Conservation (phyloP, 2,888 invertebrate species). For the Leptarthrus brevirostris region DNA sequence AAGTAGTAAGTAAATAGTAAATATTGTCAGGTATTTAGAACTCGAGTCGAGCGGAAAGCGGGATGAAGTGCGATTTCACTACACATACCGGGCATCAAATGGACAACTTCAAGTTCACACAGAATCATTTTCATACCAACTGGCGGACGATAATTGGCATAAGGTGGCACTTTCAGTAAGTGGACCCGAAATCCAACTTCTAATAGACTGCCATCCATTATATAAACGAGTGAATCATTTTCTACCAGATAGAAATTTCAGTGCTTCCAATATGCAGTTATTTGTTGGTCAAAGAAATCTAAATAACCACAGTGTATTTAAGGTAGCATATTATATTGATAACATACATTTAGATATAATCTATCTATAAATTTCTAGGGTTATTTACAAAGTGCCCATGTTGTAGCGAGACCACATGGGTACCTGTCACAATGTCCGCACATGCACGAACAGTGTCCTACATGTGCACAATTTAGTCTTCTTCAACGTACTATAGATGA, state of each 20-base stretch:
- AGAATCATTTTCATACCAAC: constrained; percentile 87
- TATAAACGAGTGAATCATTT: constrained; percentile 83
- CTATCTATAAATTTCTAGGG: constrained; percentile 71
- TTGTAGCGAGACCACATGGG: constrained; percentile 87
- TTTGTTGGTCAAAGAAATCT: constrained; percentile 90
- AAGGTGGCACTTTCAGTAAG: constrained; percentile 85
- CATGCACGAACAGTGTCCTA: constrained; percentile 87
- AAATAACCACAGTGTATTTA: constrained; percentile 83
- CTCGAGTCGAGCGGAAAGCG: constrained; percentile 90
- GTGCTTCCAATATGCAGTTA: constrained; percentile 78
- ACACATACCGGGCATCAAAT: constrained; percentile 71
- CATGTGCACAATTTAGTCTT: constrained; percentile 88
- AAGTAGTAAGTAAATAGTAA: constrained; percentile 65
- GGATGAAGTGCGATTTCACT: constrained; percentile 87
- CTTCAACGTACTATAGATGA: constrained; percentile 85
- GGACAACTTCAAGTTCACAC: constrained; percentile 76
- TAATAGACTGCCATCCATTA: constrained; percentile 87
- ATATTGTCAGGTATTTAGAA: constrained; percentile 81
- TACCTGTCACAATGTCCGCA: constrained; percentile 88
- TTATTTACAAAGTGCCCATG: constrained; percentile 86
- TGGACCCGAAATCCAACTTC: constrained; percentile 84
- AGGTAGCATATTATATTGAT: constrained; percentile 71
- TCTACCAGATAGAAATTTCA: constrained; percentile 80
- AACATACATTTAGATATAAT: neutral
- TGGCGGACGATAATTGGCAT: constrained; percentile 92